Conservation (phyloP, 2,888 invertebrate genomes). For the Prosopocoilus inquinatus region DNA sequence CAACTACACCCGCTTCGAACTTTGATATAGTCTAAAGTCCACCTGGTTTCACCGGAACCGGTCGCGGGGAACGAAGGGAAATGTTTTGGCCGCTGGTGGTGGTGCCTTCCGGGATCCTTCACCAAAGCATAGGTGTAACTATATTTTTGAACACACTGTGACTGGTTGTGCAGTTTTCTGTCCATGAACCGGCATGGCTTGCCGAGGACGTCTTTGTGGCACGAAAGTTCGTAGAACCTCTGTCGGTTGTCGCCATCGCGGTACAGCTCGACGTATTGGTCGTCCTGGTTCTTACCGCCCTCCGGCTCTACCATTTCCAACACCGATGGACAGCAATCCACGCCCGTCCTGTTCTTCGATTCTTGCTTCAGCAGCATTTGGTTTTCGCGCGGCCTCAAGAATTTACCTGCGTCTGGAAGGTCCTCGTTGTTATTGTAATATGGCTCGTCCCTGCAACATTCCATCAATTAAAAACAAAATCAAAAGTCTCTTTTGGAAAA, state of each 20-base stretch:
- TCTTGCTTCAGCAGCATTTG: slow-evolving; percentile 57
- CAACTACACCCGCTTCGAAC: slow-evolving; percentile 85
- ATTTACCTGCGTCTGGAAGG: slow-evolving; percentile 43
- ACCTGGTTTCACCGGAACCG: slow-evolving; percentile 52
- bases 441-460: slow-evolving; percentile 37
- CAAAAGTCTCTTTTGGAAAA: not conserved
- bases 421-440: slow-evolving; percentile 38
- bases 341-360: slow-evolving; percentile 49
- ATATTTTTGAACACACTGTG: slow-evolving; percentile 80
- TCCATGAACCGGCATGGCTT: slow-evolving; percentile 74
- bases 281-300: slow-evolving; percentile 73
- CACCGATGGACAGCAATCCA: slow-evolving; percentile 80
- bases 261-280: slow-evolving; percentile 72
- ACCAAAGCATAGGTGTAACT: slow-evolving; percentile 83
- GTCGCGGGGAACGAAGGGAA: slow-evolving; percentile 55
- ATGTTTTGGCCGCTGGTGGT: slow-evolving; percentile 39
- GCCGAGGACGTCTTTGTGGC: slow-evolving; percentile 67
- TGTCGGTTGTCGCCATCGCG: slow-evolving; percentile 68
- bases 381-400: slow-evolving; percentile 63
- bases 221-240: slow-evolving; percentile 77
- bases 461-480: not conserved
- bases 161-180: slow-evolving; percentile 59
- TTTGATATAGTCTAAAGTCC: slow-evolving; percentile 79
- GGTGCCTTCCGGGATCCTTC: slow-evolving; percentile 55
- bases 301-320: slow-evolving; percentile 74